Evolutionary conservation across 2,888 invertebrate genomes (phyloP).

Genomic region (Seira ritae): DNA sequence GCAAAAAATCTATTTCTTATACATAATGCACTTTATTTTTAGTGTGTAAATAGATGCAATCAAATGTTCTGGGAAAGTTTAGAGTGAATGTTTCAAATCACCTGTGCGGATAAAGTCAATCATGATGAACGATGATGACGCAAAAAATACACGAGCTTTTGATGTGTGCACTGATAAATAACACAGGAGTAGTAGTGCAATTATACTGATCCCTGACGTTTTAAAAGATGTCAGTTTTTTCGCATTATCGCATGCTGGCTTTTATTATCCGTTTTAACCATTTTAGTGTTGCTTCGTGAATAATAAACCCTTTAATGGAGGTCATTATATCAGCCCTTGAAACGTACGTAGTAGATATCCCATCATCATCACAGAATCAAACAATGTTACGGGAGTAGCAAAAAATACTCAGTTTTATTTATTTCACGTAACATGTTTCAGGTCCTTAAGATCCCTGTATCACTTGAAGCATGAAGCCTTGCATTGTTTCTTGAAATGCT

Average conservation of each 20-base stretch:
- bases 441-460: background rate
- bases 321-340: background rate
- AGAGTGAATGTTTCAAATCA: background rate
- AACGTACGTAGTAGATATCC: background rate
- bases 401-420: background rate
- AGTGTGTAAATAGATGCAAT: background rate
- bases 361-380: background rate
- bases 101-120: background rate
- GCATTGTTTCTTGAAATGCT: slow-evolving; percentile 20
- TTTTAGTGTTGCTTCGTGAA: background rate
- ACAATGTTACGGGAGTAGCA: background rate
- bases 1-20: background rate
- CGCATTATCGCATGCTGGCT: background rate
- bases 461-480: background rate
- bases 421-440: background rate
- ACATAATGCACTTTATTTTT: too few relatives aligned
- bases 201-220: background rate
- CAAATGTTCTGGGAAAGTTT: slow-evolving; percentile 5
- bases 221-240: too few relatives aligned
- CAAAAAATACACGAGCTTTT: background rate
- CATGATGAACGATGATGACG: background rate
- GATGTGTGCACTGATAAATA: background rate
- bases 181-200: background rate
- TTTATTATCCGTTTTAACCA: slow-evolving; percentile 7
- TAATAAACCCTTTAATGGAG: slow-evolving; percentile 11